Evolutionary conservation across 37 sponge, comb jelly and placozoan genomes (phyloP), one percentile per base, ranked within the genome.

Genomic region (Hexactinellida sp.): DNA sequence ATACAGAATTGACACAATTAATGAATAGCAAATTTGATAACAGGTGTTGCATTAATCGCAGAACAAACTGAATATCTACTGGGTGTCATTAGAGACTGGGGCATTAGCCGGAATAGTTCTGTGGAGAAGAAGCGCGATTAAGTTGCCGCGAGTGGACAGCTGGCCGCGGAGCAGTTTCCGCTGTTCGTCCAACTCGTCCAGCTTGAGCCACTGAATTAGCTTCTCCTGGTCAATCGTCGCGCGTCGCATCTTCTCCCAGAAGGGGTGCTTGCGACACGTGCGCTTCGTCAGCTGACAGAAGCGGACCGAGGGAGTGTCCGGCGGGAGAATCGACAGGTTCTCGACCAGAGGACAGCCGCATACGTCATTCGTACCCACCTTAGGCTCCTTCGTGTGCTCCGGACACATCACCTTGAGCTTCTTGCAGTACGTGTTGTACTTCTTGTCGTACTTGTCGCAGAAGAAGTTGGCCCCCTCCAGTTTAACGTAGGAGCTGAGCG

Each of bases 341-440:
- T 86, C 52, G 7, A 90, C 88, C 84, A 95, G 38, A 5, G 99
- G 99, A 90, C 99, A 98, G 0, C 99, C 99, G 88, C 99, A 98
- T 24, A 95, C 91, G 3, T 95, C 99, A 25, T 89, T 83, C 37
- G 90, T 89, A 0, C 89, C 91, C 37, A 95, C 93, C 91, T 95
- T 95, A 0, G 94, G 92, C 82, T 96, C 97, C 85, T 96, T 96
- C 54, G 94, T 96, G 91, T 96, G 97, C 38, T 96, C 97, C 13
- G 97, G 94, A 82, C 97, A 96, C 25, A 96, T 86, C 0, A 96
- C 93, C 35, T 88, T 63, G 54, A 96, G 85, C 37, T 93, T 86
- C 88, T 96, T 96, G 83, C 97, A 96, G 89, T 96, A 96, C 1
- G 97, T 92, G 36, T 92, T 86, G 37, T 94, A 92, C 32, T 85